Evolutionary conservation across 2,797 vertebrate species (phyloP).

Genomic region (Lacerta bilineata): DNA sequence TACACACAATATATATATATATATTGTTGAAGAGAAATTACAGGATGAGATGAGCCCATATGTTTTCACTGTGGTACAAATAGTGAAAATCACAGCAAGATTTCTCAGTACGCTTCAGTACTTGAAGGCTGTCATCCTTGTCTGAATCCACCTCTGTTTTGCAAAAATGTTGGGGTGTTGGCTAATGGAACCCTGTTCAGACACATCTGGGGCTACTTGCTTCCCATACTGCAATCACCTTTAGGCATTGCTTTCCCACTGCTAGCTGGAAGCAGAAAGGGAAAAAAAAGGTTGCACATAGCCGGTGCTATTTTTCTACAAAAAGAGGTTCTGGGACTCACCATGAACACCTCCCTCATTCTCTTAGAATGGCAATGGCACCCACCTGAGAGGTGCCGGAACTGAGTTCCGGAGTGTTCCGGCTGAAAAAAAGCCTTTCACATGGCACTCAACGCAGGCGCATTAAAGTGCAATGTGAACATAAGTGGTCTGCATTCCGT

Average conservation of each 20-base stretch:
- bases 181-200: neutral
- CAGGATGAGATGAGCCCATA: constrained; percentile 57
- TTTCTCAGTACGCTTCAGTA: constrained; percentile 40
- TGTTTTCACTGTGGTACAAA: constrained; percentile 60
- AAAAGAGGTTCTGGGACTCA: too few relatives aligned
- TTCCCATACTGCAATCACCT: neutral
- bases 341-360: too few relatives aligned
- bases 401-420: too few relatives aligned
- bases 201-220: neutral
- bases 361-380: too few relatives aligned
- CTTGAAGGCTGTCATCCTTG: constrained; percentile 30
- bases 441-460: neutral
- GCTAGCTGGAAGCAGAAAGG: neutral
- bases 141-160: neutral
- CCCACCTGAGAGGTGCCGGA: too few relatives aligned
- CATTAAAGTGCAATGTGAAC: neutral
- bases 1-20: constrained; percentile 57
- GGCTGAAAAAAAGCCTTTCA: neutral
- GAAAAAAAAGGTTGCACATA: too few relatives aligned
- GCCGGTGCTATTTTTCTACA: too few relatives aligned
- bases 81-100: neutral
- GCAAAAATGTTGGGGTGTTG: constrained; percentile 2
- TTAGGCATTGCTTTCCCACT: neutral
- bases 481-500: too few relatives aligned
- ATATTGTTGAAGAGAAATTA: constrained; percentile 71